Conservation (phyloP, 2,797 vertebrate species). For the Malacoctenus gilli region DNA sequence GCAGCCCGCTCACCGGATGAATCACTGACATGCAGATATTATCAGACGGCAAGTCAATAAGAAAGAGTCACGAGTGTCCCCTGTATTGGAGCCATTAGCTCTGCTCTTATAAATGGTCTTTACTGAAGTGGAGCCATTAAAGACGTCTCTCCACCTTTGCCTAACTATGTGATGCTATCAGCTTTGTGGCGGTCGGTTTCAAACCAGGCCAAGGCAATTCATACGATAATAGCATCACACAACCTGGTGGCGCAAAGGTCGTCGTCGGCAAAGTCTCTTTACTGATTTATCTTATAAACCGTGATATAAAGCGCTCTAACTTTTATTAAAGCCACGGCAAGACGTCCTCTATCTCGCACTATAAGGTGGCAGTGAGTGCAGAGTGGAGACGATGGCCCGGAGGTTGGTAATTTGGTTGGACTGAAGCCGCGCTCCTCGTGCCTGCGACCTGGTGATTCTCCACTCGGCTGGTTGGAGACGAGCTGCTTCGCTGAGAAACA, state of each 20-base stretch:
- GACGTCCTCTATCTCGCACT: not conserved
- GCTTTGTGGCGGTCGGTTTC: not conserved
- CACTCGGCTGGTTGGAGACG: slow-evolving; percentile 21
- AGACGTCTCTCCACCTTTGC: not conserved
- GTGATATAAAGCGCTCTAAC: not conserved
- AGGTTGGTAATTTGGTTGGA: slow-evolving; percentile 9
- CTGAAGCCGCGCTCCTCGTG: not conserved
- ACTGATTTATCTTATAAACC: not conserved
- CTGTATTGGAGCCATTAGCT: not conserved
- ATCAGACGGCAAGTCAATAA: not conserved
- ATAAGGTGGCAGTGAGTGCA: not conserved
- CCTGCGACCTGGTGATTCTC: slow-evolving; percentile 28
- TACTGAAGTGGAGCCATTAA: not conserved
- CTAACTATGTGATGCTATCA: not conserved
- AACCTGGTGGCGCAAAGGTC: not conserved
- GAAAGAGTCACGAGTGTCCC: not conserved
- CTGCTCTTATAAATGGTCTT: slow-evolving; percentile 3
- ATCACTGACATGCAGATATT: slow-evolving; percentile 2
- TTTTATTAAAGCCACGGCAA: not conserved
- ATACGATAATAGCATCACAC: not conserved
- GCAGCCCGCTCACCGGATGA: slow-evolving; percentile 6
- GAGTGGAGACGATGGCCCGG: slow-evolving; percentile 13
- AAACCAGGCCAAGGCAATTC: not conserved
- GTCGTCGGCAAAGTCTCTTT: slow-evolving; percentile 1
- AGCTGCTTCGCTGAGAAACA: slow-evolving; percentile 56